Evolutionary conservation across 2,888 invertebrate genomes (phyloP), one percentile per base, ranked within the genome.

Genomic region (Eudemis profundana): DNA sequence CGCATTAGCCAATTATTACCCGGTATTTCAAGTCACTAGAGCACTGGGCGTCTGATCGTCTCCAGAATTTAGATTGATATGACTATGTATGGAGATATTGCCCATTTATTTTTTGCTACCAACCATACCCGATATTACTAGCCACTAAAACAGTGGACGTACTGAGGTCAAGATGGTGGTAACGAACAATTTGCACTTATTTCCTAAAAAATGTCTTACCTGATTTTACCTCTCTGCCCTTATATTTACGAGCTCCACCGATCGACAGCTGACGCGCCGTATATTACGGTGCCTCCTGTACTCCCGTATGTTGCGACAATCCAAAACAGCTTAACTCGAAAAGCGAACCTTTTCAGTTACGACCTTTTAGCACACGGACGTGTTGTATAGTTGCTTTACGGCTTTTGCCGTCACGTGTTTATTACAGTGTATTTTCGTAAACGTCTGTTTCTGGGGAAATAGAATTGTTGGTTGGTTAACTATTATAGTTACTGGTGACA

Each of bases 251-350:
- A 42, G 29, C 44, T 7, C 8, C 19, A 17, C 1, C 56, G 44
- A 56, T 56, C 56, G 56, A 56, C 56, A 56, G 56, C 56, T 56
- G 56, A 56, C 56, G 56, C 56, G 56, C 29, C 42, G 17, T 56
- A 56, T 44, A 56, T 56, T 44, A 56, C 56, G 27, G 21, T 21
- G 23, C n/a, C 56, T 44, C 44, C 49, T 29, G 27, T n/a, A 29
- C 40, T n/a, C 2, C 15, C 21, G 17, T 23, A 42, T 56, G 17
- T 42, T 4, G n/a, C n/a, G n/a, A n/a, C n/a, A n/a, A 4, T 8
- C 8, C 46, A 40, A n/a, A 44, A 56, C 12, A 19, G 17, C 29
- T 1, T 0, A 44, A n/a, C 14, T 44, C 3, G 27, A 17, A n/a
- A 27, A 27, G 10, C 8, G 19, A 29, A 12, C 7, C 0, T 0